Evolutionary conservation across 2,888 invertebrate genomes (phyloP), one percentile per base, ranked within the genome.

Genomic region (Hyalella azteca): DNA sequence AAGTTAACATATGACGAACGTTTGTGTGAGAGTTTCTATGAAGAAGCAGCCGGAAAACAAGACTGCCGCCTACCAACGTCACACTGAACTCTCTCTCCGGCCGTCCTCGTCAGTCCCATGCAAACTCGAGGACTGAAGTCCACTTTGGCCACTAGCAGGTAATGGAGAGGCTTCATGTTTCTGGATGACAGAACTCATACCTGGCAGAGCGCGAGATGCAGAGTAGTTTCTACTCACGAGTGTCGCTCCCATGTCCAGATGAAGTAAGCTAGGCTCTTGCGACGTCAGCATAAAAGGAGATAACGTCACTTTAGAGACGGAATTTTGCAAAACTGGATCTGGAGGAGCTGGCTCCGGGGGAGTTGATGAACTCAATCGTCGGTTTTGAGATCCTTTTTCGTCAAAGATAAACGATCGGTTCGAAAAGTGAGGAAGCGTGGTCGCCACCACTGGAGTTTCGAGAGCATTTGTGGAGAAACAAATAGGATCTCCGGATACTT

Each of bases 341-440:
- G 75, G 75, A 26, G 75, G 75, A 0, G 75, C 75, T 19, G 75
- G 75, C 22, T 75, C 75, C 26, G 75, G 75, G 29, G 75, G 75
- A 0, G 75, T 75, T 19, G 66, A 66, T 36, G 66, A 66, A 36
- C 11, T 66, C 36, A 66, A 36, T n/a, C 75, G 1, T 22, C 40
- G 41, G 45, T 75, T 26, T n/a, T 29, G 45, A 11, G 75, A 39
- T 45, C 75, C 75, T 75, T 75, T 75, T 19, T 75, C 75, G 75
- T 75, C 75, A 29, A 75, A 75, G n/a, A 75, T 75, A 39, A 75
- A 75, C 5, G 75, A 75, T 11, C 45, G 45, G 40, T 75, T 75
- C 3, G 75, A 75, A 29, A 75, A 75, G 9, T 75, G 75, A 26
- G 75, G 75, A 22, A 41, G 75, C 3, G 75, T 40, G 2, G 41